Conservation (phyloP, 2,888 invertebrate species). For the Chorisops tibialis region DNA sequence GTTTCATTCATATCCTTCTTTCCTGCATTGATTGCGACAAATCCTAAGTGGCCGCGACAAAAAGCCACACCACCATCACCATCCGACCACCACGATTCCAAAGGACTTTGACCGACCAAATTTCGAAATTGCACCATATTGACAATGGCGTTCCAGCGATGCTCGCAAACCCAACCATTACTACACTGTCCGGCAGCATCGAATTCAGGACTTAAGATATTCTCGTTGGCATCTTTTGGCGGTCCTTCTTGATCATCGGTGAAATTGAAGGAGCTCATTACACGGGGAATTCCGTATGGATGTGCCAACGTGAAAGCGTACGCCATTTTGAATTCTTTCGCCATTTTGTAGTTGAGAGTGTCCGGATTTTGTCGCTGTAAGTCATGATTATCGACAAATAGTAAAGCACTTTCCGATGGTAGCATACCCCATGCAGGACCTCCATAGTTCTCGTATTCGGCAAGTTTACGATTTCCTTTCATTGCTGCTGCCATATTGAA, state of each 20-base stretch:
- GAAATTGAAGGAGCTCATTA: conserved; percentile 80
- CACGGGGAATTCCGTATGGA: conserved; percentile 68
- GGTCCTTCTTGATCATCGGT: conserved; percentile 54
- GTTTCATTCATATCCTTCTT: conserved; percentile 53
- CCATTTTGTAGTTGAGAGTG: conserved; percentile 59
- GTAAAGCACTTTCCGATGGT: conserved; percentile 58
- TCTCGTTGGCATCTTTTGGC: conserved; percentile 53
- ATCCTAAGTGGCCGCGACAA: conserved; percentile 62
- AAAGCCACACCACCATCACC: conserved; percentile 74
- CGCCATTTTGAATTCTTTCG: conserved; percentile 67
- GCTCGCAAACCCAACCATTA: conserved; percentile 73
- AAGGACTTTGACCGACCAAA: conserved; percentile 55
- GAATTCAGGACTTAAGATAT: conserved; percentile 56
- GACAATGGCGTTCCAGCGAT: conserved; percentile 71
- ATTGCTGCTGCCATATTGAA: conserved; percentile 38
- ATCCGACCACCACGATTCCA: conserved; percentile 71
- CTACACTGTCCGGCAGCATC: conserved; percentile 56
- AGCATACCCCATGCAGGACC: conserved; percentile 64
- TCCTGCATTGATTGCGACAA: conserved; percentile 31
- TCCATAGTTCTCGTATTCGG: conserved; percentile 53
- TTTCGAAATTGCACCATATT: conserved; percentile 71
- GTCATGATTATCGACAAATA: conserved; percentile 84
- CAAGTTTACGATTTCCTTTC: conserved; percentile 55
- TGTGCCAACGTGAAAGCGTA: conserved; percentile 73
- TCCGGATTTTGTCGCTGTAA: conserved; percentile 70